phyloP scores from a whole-genome alignment of 2,797 vertebrate genomes.

The Psittacula echo region DNA sequence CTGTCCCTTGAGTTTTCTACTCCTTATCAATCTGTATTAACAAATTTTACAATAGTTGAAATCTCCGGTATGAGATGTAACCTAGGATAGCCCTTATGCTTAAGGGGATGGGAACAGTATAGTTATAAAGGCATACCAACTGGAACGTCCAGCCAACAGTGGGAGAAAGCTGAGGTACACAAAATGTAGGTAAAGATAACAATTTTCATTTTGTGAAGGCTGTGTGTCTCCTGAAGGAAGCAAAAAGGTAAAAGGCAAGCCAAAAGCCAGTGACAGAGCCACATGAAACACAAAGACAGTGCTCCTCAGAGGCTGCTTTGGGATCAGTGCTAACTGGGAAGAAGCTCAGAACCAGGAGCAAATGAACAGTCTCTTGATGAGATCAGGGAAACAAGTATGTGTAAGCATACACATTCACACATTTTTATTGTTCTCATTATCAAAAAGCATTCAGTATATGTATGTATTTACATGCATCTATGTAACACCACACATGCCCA shows the following conservation, averaged over 20 bases:
- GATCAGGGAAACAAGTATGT: background rate
- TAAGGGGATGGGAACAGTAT: background rate
- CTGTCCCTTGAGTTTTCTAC: background rate
- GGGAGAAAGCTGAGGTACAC: background rate
- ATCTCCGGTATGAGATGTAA: background rate
- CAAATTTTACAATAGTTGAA: background rate
- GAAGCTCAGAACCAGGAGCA: background rate
- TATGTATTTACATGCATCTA: background rate
- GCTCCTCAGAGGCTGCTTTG: background rate
- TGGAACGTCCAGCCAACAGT: background rate
- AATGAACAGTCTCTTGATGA: background rate
- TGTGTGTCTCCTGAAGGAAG: background rate
- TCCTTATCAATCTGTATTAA: background rate
- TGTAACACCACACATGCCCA: background rate
- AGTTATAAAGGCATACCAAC: background rate
- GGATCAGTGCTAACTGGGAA: background rate
- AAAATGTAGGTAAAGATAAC: background rate
- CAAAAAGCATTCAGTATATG: background rate
- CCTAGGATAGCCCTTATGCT: background rate
- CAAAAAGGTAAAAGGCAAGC: background rate
- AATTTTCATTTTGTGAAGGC: background rate
- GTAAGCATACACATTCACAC: background rate
- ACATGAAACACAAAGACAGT: background rate
- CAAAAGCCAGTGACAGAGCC: background rate
- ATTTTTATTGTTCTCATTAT: background rate